These are phyloP conservation scores for Archips crataeganus DNA, from an alignment of 2,888 invertebrate genomes.

Conservation along the genomic window DNA sequence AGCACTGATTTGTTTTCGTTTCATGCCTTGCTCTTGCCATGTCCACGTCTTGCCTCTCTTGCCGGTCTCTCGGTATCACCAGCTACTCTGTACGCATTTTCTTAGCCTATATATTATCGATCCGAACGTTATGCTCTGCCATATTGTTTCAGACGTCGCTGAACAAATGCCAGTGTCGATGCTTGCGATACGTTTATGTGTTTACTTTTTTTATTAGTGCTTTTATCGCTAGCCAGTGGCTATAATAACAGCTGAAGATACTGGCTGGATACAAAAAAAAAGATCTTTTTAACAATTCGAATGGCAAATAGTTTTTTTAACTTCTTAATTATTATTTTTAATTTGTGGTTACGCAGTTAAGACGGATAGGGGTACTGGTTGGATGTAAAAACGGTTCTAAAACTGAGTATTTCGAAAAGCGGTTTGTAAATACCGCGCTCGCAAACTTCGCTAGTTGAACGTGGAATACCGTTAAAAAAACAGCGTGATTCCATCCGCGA, in stretches of 20 bases:
- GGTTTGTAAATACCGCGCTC: conserved; percentile 21
- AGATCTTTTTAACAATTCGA: neutral
- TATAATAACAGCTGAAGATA: neutral
- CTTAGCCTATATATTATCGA: conserved; percentile 85
- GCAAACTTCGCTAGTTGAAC: conserved; percentile 28
- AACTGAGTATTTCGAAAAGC: conserved; percentile 6
- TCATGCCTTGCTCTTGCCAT: conserved; percentile 60
- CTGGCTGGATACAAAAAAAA: neutral
- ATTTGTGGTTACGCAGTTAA: neutral
- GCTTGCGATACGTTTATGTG: conserved; percentile 6
- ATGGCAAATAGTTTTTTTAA: neutral
- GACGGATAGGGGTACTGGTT: neutral
- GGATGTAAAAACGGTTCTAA: neutral
- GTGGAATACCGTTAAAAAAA: conserved; percentile 60
- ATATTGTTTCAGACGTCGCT: conserved; percentile 65
- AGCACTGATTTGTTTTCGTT: conserved; percentile 84
- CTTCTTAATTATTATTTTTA: neutral
- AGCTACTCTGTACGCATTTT: conserved; percentile 66
- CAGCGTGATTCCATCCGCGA: conserved; percentile 71
- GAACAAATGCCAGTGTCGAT: conserved; percentile 12
- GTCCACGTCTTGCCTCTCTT: conserved; percentile 52
- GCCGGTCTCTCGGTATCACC: conserved; percentile 56
- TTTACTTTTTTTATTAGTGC: neutral
- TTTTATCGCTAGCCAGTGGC: neutral
- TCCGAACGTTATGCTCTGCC: conserved; percentile 67